A percentile compares a stretch with the other conserved stretches of the same genome.
phyloP scores from a whole-genome alignment of 2,888 invertebrate genomes.

The Scelioninae gen. 1 region DNA sequence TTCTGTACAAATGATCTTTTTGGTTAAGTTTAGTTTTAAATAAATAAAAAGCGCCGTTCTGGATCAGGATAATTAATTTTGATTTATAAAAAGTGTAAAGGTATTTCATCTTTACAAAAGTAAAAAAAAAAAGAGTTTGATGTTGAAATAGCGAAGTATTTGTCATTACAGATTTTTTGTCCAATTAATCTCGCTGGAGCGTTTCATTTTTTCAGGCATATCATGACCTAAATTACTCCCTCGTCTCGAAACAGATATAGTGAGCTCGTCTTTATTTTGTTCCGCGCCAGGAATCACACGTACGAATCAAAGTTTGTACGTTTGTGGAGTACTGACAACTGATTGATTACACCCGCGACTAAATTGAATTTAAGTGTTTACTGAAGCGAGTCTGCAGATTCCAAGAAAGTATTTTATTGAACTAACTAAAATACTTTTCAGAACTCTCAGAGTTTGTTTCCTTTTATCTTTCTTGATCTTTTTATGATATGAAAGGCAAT shows the following conservation, averaged over 20 bases:
- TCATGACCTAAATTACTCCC: conserved; percentile 19
- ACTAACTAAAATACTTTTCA: conserved; percentile 10
- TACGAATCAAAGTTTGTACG: conserved; percentile 19
- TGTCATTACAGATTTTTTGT: conserved; percentile 8
- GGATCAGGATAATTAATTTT: not conserved
- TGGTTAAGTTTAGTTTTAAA: not conserved
- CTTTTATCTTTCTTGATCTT: no score
- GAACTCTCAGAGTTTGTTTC: no score
- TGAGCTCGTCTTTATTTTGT: conserved; percentile 25
- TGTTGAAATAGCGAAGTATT: not conserved
- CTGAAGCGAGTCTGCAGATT: conserved; percentile 26
- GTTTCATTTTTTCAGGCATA: conserved; percentile 3
- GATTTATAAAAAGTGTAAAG: conserved; percentile 1
- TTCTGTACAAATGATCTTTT: no score
- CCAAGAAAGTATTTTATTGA: conserved; percentile 31
- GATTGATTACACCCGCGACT: conserved; percentile 38
- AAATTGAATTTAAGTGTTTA: conserved; percentile 43
- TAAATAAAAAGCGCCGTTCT: not conserved
- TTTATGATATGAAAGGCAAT: no score
- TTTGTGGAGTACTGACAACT: conserved; percentile 21
- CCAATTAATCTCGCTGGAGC: conserved; percentile 12
- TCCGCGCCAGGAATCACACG: conserved; percentile 13
- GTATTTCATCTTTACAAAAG: not conserved
- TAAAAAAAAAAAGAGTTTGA: not conserved
- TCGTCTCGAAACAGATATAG: not conserved